Base-by-base conservation (phyloP, 2,113 vertebrate species). In the Pomatorhinus ruficollis region DNA sequence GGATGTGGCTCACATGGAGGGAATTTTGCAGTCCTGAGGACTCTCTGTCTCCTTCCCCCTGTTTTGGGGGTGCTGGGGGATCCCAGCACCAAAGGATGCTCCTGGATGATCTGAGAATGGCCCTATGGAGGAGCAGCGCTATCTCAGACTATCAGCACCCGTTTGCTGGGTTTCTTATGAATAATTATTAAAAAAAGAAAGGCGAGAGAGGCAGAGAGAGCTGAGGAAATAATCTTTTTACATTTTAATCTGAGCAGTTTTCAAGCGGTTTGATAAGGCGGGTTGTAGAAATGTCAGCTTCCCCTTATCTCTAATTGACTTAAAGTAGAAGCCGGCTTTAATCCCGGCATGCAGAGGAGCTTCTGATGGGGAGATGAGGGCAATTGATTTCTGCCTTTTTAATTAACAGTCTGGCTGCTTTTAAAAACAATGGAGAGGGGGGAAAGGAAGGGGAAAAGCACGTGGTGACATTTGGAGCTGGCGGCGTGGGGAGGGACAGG, bases 271-370 rank as follows among this genome's bases (percentile, higher is more conserved):
- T 92, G 98, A 98, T 98, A 98, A 98, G 97, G 94, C 56, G 72
- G 90, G 96, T 93, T 97, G 97, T 97, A 96, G 97, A 98, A 98
- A 98, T 98, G 98, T 98, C 98, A 98, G 97, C 97, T 94, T 95
- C 97, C 88, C 97, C 97, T 98, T 98, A 98, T 98, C 98, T 98
- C 97, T 98, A 98, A 98, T 98, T 98, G 98, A 98, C 98, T 98
- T 98, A 98, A 97, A 97, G 96, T 97, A 96, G 97, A 95, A 94
- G 96, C 87, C 81, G 35, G n/a, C 97, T 97, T 97, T 98, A 98
- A 98, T 98, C 98, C 98, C 85, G 95, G 97, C 97, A 97, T 97
- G 98, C 97, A 93, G 96, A 98, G 98, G 91, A 97, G 97, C 98
- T 97, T 95, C 80, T 96, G 97, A 97, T 95, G 94, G 94, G 91